Evolutionary conservation across 1,140 invertebrate species (phyloP), one percentile per base, ranked within the genome.

Genomic region (Micrasema longulum): DNA sequence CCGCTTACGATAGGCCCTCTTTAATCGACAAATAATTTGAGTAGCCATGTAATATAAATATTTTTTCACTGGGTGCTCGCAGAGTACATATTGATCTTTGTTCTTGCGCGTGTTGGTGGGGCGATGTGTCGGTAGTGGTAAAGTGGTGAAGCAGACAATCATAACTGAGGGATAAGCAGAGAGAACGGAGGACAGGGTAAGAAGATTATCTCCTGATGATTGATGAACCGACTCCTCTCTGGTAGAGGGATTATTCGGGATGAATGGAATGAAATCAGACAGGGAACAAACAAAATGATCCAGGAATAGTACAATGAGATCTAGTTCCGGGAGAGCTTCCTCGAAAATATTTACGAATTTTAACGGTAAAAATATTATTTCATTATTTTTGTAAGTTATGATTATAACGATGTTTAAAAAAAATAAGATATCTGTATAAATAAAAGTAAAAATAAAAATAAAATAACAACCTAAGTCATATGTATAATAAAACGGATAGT

Each of bases 201-300:
- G 81, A 81, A 87, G 87, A 88, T 88, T 87, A 88, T 88, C 87
- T 87, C 78, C 78, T 82, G 82, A 86, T 88, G 87, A 88, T 88
- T 88, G 87, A 88, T 88, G 86, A 87, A 84, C 73, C 75, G 68
- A 76, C 67, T 66, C 68, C 72, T 14, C 43, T 20, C 31, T n/a
- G 63, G 14, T 35, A 43, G 6, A 10, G 11, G 45, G 45, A 52
- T 64, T 64, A 43, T 45, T 48, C 38, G n/a, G 60, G 38, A 22
- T 48, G 45, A 48, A 64, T 43, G 38, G 60, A 31, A 64, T 64
- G 38, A 64, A 48, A 48, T 48, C 60, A 64, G 45, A 64, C 38
- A 45, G 38, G 26, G 26, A 23, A 22, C 45, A 55, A 55, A 55
- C 52, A 36, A 55, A 14, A 55, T 5, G 52, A 55, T 22, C 11